Evolutionary conservation across 1,140 invertebrate genomes (phyloP), one percentile per base, ranked within the genome.

Genomic region (Thaumatotibia leucotreta): DNA sequence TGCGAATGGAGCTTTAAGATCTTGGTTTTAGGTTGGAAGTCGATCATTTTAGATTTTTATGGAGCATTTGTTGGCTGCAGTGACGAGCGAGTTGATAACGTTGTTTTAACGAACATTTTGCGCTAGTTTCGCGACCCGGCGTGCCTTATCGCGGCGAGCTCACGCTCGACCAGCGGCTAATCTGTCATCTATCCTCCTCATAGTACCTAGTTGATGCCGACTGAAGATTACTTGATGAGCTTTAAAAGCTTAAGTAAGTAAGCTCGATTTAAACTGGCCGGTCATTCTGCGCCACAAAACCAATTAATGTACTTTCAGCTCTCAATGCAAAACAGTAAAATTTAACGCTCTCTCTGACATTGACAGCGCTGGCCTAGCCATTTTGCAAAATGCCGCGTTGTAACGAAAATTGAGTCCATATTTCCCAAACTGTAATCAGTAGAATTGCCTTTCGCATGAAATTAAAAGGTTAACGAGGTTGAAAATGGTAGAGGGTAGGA

Each of bases 141-240:
- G 80, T 82, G 80, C 70, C 76, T 88, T 88, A 88, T 86, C 84
- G 80, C 54, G 5, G 6, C 62, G 39, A 70, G 67, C 72, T 23
- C 11, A n/a, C n/a, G 71, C 61, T 65, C n/a, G 24, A 24, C 8
- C 52, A 9, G 75, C 61, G 35, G 52, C 22, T 72, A n/a, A 76
- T 74, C 76, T 79, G 76, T 77, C 71, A 76, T 79, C 75, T 20
- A 45, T 45, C 20, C 17, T 76, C 65, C 64, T 35, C 50, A 78
- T 76, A 80, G 78, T 45, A 17, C 35, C n/a, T 45, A 45, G 78
- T 80, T 80, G 73, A 79, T 79, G 74, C 45, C 31, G 64, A 67
- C 75, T 77, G 74, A 54, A 39, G 61, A 77, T 73, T 71, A 35
- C 54, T 50, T 67, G 49, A 75, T 70, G 75, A 32, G 63, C 29